phyloP scores from a whole-genome alignment of 2,888 invertebrate genomes.

The Physocephala rufipes region DNA sequence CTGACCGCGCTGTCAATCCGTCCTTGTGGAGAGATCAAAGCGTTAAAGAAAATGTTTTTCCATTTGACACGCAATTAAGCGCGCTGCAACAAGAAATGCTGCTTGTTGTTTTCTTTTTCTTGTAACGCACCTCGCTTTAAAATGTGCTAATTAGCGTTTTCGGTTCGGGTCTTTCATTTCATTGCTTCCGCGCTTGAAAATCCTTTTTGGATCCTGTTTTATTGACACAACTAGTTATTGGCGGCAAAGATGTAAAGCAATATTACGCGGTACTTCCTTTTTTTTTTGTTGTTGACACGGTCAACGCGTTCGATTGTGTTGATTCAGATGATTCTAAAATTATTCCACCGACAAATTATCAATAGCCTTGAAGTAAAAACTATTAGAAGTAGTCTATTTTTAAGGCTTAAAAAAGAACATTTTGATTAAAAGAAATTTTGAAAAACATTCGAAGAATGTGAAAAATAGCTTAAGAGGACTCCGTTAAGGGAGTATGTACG shows the following conservation, averaged over 20 bases:
- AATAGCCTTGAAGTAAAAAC: too few species aligned
- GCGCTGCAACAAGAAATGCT: slow-evolving; percentile 13
- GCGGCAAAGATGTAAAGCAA: slow-evolving; percentile 22
- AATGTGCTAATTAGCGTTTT: slow-evolving; percentile 46
- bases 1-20: slow-evolving; percentile 31
- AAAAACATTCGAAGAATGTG: too few species aligned
- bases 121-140: slow-evolving; percentile 11
- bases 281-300: background rate
- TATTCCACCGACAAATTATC: background rate
- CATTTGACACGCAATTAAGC: slow-evolving; percentile 14
- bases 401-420: too few species aligned
- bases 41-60: slow-evolving; percentile 47
- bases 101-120: background rate
- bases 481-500: too few species aligned
- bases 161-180: slow-evolving; percentile 6
- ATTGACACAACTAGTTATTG: slow-evolving; percentile 24
- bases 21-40: slow-evolving; percentile 25
- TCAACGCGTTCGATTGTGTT: too few species aligned
- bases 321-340: slow-evolving; percentile 22
- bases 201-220: slow-evolving; percentile 17
- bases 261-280: too few species aligned
- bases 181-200: too few species aligned
- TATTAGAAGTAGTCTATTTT: too few species aligned
- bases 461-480: too few species aligned
- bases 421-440: too few species aligned